Base-by-base conservation (phyloP, 2,888 invertebrate species). In the Pantelozetes paolii region DNA sequence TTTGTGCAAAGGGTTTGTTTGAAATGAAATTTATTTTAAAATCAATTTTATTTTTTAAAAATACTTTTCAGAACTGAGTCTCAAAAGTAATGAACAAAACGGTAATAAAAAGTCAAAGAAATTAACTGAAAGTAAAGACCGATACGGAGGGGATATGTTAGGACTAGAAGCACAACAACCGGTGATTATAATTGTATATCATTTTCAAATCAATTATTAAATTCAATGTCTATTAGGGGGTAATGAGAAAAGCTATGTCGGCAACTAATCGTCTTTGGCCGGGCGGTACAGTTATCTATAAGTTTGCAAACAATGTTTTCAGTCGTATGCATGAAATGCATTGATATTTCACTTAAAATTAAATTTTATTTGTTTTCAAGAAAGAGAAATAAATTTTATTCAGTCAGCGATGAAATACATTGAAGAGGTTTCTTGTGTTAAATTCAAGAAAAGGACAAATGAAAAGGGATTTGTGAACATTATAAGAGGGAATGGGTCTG, bases 401-500 rank as follows among this genome's bases (percentile, higher is more conserved):
- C 2, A 57, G 62, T 40, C 71, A 0, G 59, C 75, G 6, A 76
- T 76, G 74, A 42, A 74, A 20, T 48, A 75, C 32, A 74, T 75
- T 54, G 73, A 76, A 48, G n/a, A 15, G 23, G 67, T 54, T 28
- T 75, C 75, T 28, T 76, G 76, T 42, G 6, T 76, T 26, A 20
- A 50, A 45, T 76, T 76, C 62, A 73, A 73, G 28, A 73, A 73
- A 15, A 75, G 75, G 42, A 75, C 75, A 3, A 70, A 26, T n/a
- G 71, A 75, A 36, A 71, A 3, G 9, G 69, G 75, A 50, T 75
- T 71, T 70, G 42, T 76, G 28, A 75, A 62, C 13, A 71, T 76
- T n/a, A 72, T 76, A 71, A 23, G 26, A 18, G 75, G 71, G 28
- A 71, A 76, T 40, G 76, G 76, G 76, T 76, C 62, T 73, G 36